A percentile compares a stretch with the other conserved stretches of the same genome.
Evolutionary conservation across 2,113 vertebrate genomes (phyloP).

Genomic region (Poecilia latipinna): DNA sequence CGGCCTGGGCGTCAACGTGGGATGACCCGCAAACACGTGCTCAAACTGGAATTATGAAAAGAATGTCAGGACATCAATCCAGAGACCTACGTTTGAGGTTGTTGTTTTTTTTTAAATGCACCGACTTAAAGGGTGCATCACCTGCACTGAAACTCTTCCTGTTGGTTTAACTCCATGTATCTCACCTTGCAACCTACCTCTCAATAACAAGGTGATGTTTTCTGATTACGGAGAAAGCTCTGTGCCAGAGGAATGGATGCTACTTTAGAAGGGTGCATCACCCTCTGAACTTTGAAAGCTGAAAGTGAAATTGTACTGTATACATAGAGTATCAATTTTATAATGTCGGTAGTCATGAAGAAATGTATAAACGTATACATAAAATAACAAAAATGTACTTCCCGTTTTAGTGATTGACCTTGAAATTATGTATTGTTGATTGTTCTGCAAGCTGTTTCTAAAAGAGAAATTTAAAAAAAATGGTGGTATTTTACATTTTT

Average conservation of each 20-base stretch:
- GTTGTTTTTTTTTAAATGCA: not conserved
- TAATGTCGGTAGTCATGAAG: conserved; percentile 35
- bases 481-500: not conserved
- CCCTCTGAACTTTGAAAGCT: conserved; percentile 14
- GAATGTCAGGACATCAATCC: conserved; percentile 19
- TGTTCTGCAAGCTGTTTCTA: conserved; percentile 12
- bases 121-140: not conserved
- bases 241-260: conserved; percentile 2
- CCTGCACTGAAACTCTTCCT: conserved; percentile 15
- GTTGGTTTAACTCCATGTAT: conserved; percentile 29
- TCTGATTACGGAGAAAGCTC: conserved; percentile 6
- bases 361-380: conserved; percentile 35
- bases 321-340: conserved; percentile 43
- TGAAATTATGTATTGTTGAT: conserved; percentile 1
- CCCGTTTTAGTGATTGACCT: conserved; percentile 21
- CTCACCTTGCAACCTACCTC: conserved; percentile 56
- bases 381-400: conserved; percentile 18
- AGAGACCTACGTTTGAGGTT: conserved; percentile 21
- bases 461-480: conserved; percentile 21
- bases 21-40: conserved; percentile 66
- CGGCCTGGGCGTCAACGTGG: conserved; percentile 91
- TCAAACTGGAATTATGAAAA: conserved; percentile 6
- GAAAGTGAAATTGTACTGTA: conserved; percentile 21
- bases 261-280: not conserved
- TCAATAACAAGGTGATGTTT: conserved; percentile 39